Evolutionary conservation across 2,113 vertebrate genomes (phyloP), one percentile per base, ranked within the genome.

Genomic region (Festucalex cinctus): DNA sequence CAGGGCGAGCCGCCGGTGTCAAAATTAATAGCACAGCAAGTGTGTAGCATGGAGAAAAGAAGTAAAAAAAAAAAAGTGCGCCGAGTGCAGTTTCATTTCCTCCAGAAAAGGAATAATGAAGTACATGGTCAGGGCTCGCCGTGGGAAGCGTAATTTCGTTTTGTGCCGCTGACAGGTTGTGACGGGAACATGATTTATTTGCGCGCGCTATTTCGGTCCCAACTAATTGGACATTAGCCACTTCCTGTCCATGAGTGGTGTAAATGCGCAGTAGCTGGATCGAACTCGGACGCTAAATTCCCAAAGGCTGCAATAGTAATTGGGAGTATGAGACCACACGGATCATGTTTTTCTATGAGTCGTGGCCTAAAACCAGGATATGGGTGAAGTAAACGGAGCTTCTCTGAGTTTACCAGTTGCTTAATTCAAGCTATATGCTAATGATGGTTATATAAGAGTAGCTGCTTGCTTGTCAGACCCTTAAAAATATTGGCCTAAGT

Each of bases 201-300:
- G 78, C 80, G 59, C 68, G n/a, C 73, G 70, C 77, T 91, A 82
- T 88, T 83, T 86, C 79, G 77, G 86, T 83, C 78, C 82, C 81
- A 80, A 84, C 86, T 90, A 91, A 91, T 90, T 91, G 88, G 86
- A 89, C 78, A 85, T 91, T 84, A 86, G 90, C 78, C 68, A 43
- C 69, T 56, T 75, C 69, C 60, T 63, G 71, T 83, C 77, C 37
- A 57, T 87, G 84, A 77, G 85, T 61, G 54, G 61, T 80, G 77
- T 74, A 77, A 78, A 84, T 78, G 78, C 75, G 73, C 2, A 3
- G 9, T 9, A 51, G 48, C n/a, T 8, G 1, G 0, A 46, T 46
- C 48, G 12, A 14, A 24, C 9, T 6, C 13, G 22, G 22, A 14
- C 4, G 12, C 24, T 3, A 14, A 13, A 54, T 54, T 54, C 51